Evolutionary conservation across 1,140 invertebrate species (phyloP).

Genomic region (Drosophila dunni): DNA sequence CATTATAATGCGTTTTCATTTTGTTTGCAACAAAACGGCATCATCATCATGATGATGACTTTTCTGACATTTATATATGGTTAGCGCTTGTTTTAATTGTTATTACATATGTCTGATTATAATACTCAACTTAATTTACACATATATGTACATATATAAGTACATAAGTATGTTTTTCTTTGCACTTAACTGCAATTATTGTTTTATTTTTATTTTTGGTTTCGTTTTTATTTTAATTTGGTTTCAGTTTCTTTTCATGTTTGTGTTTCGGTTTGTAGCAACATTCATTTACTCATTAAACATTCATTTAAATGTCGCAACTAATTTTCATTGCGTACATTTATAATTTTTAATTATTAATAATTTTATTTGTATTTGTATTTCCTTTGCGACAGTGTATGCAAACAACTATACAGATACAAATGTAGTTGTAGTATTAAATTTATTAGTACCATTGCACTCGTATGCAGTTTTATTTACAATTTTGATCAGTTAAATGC

Average conservation of each 20-base stretch:
- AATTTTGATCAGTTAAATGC: slow-evolving; percentile 76
- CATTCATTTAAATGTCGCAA: slow-evolving; percentile 81
- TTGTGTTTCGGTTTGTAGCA: slow-evolving; percentile 33
- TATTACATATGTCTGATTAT: slow-evolving; percentile 50
- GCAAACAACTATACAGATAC: slow-evolving; percentile 17
- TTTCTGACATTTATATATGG: slow-evolving; percentile 11
- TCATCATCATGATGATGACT: slow-evolving; percentile 7
- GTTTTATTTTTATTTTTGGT: slow-evolving; percentile 15
- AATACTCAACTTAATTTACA: slow-evolving; percentile 52
- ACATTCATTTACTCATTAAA: slow-evolving; percentile 79
- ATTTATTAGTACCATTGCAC: slow-evolving; percentile 62
- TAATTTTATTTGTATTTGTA: slow-evolving; percentile 56
- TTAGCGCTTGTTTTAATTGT: slow-evolving; percentile 23
- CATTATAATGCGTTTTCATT: slow-evolving; percentile 56
- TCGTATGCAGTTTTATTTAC: slow-evolving; percentile 69
- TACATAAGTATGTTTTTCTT: slow-evolving; percentile 27
- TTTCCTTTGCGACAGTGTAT: slow-evolving; percentile 3
- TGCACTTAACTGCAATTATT: slow-evolving; percentile 44
- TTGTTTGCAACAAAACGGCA: slow-evolving; percentile 67
- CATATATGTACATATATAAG: slow-evolving; percentile 29
- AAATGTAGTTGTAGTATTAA: slow-evolving; percentile 54
- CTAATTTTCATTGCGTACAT: slow-evolving; percentile 67
- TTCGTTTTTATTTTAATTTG: background rate
- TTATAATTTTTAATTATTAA: slow-evolving; percentile 73
- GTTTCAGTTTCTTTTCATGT: slow-evolving; percentile 15